phyloP scores from a whole-genome alignment of 2,113 vertebrate species.

The Macaca nemestrina region DNA sequence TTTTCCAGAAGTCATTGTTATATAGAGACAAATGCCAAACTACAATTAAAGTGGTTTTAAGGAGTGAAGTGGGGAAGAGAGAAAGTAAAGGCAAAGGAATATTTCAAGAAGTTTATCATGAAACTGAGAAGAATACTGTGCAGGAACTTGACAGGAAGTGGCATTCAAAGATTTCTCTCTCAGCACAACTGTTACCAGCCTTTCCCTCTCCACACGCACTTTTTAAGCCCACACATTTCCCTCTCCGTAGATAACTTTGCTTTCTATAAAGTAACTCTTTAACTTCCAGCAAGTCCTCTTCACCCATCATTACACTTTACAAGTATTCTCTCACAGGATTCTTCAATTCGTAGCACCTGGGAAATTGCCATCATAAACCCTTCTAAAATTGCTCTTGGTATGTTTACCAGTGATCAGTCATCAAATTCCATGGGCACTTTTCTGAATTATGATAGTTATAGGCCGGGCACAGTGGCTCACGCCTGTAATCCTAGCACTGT shows the following conservation, averaged over 20 bases:
- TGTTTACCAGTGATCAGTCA: neutral
- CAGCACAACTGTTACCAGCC: neutral
- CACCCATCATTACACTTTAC: neutral
- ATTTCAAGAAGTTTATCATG: neutral
- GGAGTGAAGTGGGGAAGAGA: neutral
- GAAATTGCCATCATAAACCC: neutral
- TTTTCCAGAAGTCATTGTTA: constrained; percentile 10
- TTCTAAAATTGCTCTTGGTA: neutral
- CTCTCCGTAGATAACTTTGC: neutral
- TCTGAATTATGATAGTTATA: neutral
- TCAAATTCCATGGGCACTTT: neutral
- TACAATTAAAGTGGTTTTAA: neutral
- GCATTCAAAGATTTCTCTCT: constrained; percentile 52
- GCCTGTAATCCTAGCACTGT: neutral
- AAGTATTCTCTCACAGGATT: neutral
- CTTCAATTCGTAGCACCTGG: neutral
- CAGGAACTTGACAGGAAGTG: constrained; percentile 30
- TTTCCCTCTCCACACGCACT: neutral
- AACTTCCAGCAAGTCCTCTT: neutral
- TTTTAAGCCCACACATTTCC: neutral
- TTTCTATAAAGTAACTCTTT: neutral
- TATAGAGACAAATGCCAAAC: neutral
- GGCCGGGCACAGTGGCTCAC: neutral
- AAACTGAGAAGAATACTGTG: constrained; percentile 28
- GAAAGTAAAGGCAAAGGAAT: neutral